Evolutionary conservation across 2,888 invertebrate species (phyloP).

Genomic region (Diploptera punctata): DNA sequence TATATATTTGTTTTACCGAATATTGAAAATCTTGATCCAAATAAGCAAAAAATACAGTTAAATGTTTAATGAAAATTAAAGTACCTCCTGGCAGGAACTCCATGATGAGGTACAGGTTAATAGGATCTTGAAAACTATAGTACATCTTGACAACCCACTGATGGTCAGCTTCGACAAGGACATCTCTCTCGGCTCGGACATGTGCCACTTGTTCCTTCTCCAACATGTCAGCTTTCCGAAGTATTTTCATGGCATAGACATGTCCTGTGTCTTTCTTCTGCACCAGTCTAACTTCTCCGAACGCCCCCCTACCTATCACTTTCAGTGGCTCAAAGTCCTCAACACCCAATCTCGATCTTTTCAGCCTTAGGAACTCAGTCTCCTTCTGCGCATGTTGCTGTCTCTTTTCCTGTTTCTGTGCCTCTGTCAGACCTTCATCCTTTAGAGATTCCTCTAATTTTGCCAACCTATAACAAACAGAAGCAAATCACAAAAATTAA

Average conservation of each 20-base stretch:
- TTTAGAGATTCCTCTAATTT: constrained; percentile 96
- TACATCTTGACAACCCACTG: constrained; percentile 99
- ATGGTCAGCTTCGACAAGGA: constrained; percentile 98
- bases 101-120: constrained; percentile 99
- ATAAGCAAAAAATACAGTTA: too few relatives aligned
- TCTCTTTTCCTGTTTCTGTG: constrained; percentile 93
- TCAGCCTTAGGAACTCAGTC: constrained; percentile 96
- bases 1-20: too few relatives aligned
- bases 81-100: constrained; percentile 97
- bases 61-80: too few relatives aligned
- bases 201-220: constrained; percentile 99
- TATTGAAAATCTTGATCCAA: too few relatives aligned
- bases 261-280: constrained; percentile 99
- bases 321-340: constrained; percentile 99
- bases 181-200: constrained; percentile 97
- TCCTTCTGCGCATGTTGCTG: constrained; percentile 98
- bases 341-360: constrained; percentile 93
- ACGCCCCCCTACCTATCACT: constrained; percentile 90
- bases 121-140: constrained; percentile 97
- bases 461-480: constrained; percentile 69
- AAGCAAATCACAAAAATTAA: too few relatives aligned
- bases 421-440: constrained; percentile 93
- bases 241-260: constrained; percentile 99
- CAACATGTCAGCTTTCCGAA: constrained; percentile 98
- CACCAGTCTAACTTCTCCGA: constrained; percentile 95